These are phyloP conservation scores for Calliscelio sp. DNA, from an alignment of 2,888 invertebrate species.

Conservation along the genomic window DNA sequence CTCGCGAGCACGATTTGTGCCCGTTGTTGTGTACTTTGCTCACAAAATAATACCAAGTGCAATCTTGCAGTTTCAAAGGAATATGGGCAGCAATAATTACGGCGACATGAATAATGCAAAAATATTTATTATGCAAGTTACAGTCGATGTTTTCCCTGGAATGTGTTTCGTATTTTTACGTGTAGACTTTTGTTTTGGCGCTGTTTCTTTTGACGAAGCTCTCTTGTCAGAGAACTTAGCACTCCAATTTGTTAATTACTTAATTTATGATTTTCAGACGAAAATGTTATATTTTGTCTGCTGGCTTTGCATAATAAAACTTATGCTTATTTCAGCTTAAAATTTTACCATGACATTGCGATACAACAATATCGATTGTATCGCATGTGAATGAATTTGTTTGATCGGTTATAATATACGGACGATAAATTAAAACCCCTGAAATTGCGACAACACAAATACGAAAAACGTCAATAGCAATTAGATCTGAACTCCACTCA, in stretches of 20 bases:
- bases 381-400: too few species aligned
- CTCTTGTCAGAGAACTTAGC: constrained; percentile 1
- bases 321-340: too few species aligned
- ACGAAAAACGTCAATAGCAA: not conserved
- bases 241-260: constrained; percentile 2
- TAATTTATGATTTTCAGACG: constrained; percentile 9
- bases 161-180: constrained; percentile 53
- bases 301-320: too few species aligned
- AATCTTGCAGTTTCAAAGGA: constrained; percentile 66
- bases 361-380: too few species aligned
- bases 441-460: too few species aligned
- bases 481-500: not conserved
- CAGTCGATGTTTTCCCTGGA: constrained; percentile 51
- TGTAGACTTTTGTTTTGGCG: not conserved
- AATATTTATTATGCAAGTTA: constrained; percentile 63
- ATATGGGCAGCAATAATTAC: constrained; percentile 64
- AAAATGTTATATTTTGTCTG: not conserved
- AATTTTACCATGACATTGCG: too few species aligned
- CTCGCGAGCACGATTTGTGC: constrained; percentile 44
- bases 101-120: constrained; percentile 65
- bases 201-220: not conserved
- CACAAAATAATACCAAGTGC: constrained; percentile 64
- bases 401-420: too few species aligned
- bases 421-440: too few species aligned
- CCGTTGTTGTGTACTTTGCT: constrained; percentile 55